Conservation (phyloP, 2,797 vertebrate genomes). For the Diplodus puntazzo region DNA sequence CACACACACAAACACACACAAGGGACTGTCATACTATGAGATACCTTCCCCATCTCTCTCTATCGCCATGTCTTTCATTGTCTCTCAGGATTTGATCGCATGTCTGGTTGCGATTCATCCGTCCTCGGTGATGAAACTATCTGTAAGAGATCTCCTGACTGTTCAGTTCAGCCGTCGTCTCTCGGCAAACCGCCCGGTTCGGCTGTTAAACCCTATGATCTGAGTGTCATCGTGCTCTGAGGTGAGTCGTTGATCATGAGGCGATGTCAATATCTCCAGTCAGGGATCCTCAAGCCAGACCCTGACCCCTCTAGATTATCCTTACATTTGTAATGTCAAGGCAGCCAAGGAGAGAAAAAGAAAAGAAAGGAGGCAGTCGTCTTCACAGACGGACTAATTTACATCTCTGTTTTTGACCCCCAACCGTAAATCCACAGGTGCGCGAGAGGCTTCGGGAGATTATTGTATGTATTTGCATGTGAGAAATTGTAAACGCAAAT, state of each 20-base stretch:
- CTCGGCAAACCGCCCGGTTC: constrained; percentile 22
- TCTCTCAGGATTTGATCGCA: constrained; percentile 61
- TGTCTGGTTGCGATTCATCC: constrained; percentile 44
- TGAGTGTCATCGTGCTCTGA: constrained; percentile 54
- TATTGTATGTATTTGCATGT: background rate
- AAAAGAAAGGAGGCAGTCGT: constrained; percentile 7
- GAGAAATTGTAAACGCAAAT: background rate
- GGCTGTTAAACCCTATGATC: constrained; percentile 47
- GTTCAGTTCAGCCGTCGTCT: constrained; percentile 20
- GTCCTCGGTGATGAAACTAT: constrained; percentile 33
- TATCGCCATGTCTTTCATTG: constrained; percentile 46
- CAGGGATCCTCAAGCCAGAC: constrained; percentile 46
- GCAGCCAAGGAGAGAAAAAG: constrained; percentile 25
- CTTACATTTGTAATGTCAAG: constrained; percentile 69
- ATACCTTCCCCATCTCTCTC: constrained; percentile 25
- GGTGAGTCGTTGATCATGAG: constrained; percentile 57
- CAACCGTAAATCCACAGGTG: constrained; percentile 30
- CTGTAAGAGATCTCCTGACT: constrained; percentile 33
- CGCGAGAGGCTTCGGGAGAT: background rate
- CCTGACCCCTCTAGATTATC: constrained; percentile 52
- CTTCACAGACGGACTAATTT: constrained; percentile 15
- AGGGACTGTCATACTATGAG: constrained; percentile 1
- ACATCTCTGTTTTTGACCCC: background rate
- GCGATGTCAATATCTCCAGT: constrained; percentile 57
- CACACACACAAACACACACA: constrained; percentile 7